Evolutionary conservation across 1,140 invertebrate species (phyloP), one percentile per base, ranked within the genome.

Genomic region (Tyrophagus putrescentiae): DNA sequence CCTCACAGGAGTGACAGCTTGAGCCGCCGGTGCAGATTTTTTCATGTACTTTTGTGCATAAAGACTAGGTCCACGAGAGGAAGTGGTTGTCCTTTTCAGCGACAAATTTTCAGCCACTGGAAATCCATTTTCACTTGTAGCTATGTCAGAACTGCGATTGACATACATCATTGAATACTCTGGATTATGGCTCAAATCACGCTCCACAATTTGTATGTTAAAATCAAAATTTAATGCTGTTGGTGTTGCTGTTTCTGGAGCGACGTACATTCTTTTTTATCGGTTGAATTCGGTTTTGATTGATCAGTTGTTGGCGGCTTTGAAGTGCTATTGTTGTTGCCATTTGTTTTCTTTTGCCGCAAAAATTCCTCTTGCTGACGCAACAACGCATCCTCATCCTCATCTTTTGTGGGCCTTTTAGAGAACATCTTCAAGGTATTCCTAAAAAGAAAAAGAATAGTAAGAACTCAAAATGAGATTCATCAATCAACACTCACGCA

Each of bases 331-430:
- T 42, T 42, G 18, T 18, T 4, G 4, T 16, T 23, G 16, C 5
- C 21, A 7, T 61, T 58, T 48, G 11, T 63, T 27, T 34, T 21
- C 41, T 63, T 63, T 21, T 33, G n/a, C 25, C 27, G 21, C 27
- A 63, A 29, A 42, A 60, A 63, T 31, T 63, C 23, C 34, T 63
- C 16, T 32, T 63, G 62, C 33, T 52, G 36, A 33, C 33, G 32
- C 6, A 63, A 21, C 13, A 63, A 16, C 45, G 60, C 62, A 39
- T 63, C 57, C 36, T 60, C 57, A n/a, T 29, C 23, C 36, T 63
- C 62, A 31, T 29, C 25, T 18, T 4, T 6, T 7, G n/a, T 39
- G 23, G 61, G 44, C 52, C 44, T 29, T 16, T 59, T 59, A 7
- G 28, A 2, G 27, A 54, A 31, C 52, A 54, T 54, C n/a, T n/a